A percentile compares a stretch with the other conserved stretches of the same genome.
These are phyloP conservation scores for Melanargia galathea DNA, from an alignment of 2,888 invertebrate genomes.

Conservation along the genomic window DNA sequence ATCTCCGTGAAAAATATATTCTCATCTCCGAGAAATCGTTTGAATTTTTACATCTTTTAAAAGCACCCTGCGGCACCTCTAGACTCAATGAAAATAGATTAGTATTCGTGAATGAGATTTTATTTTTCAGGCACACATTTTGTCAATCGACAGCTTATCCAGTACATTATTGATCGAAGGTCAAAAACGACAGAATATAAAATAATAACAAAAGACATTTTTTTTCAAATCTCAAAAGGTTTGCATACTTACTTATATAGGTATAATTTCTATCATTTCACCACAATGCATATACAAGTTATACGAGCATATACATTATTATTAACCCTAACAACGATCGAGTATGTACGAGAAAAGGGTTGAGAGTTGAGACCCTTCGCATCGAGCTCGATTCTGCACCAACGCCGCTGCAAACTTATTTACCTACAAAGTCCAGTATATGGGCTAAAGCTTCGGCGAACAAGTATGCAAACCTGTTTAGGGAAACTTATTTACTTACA, in stretches of 20 bases:
- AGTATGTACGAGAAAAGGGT: conserved; percentile 52
- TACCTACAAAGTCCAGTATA: conserved; percentile 43
- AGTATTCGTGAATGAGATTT: no score
- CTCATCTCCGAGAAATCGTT: no score
- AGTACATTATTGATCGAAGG: no score
- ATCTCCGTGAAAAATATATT: no score
- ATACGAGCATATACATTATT: not conserved
- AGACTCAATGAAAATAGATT: no score
- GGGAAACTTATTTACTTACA: conserved; percentile 17
- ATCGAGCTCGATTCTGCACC: conserved; percentile 66
- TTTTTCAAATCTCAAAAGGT: not conserved
- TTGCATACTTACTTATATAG: not conserved
- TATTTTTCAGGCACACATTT: no score
- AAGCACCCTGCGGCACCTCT: no score
- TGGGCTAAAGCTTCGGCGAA: conserved; percentile 44
- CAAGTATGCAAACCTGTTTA: conserved; percentile 42
- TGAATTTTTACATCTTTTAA: no score
- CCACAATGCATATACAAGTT: conserved; percentile 1
- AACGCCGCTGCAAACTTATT: conserved; percentile 56
- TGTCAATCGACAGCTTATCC: no score
- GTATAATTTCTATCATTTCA: conserved; percentile 6
- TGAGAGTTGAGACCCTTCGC: conserved; percentile 64
- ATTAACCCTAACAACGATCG: conserved; percentile 30
- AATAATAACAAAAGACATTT: not conserved
- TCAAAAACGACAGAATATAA: no score